These are phyloP conservation scores for Garra rufa DNA, from an alignment of 2,113 vertebrate genomes.

Conservation along the genomic window DNA sequence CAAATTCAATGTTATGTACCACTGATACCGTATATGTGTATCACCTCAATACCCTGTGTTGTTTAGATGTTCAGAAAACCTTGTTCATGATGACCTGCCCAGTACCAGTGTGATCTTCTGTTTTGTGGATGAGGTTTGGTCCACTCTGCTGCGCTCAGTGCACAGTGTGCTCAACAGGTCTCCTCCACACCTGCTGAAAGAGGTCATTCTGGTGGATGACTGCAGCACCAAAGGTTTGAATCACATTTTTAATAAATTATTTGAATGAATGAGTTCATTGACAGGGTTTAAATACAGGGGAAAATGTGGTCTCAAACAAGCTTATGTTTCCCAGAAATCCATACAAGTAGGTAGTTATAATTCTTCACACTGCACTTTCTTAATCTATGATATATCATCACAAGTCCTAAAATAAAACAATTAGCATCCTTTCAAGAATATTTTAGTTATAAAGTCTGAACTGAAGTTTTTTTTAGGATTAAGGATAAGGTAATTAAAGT, in stretches of 20 bases:
- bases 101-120: constrained; percentile 94
- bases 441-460: background rate
- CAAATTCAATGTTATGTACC: no score
- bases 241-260: background rate
- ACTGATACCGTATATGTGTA: background rate
- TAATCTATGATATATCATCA: background rate
- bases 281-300: background rate
- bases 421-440: no score
- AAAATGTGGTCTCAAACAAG: background rate
- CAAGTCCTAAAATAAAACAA: background rate
- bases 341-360: background rate
- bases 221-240: constrained; percentile 88
- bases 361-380: background rate
- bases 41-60: background rate
- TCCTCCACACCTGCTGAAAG: constrained; percentile 84
- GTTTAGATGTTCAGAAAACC: constrained; percentile 82
- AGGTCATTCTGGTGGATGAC: constrained; percentile 95
- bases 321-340: background rate
- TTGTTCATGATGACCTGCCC: constrained; percentile 86
- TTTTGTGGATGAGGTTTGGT: constrained; percentile 98
- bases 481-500: no score
- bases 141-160: constrained; percentile 91
- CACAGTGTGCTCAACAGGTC: constrained; percentile 94
- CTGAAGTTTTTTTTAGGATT: no score
- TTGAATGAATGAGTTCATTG: background rate